phyloP scores from a whole-genome alignment of 2,888 invertebrate genomes.

The Creontiades dilutus region DNA sequence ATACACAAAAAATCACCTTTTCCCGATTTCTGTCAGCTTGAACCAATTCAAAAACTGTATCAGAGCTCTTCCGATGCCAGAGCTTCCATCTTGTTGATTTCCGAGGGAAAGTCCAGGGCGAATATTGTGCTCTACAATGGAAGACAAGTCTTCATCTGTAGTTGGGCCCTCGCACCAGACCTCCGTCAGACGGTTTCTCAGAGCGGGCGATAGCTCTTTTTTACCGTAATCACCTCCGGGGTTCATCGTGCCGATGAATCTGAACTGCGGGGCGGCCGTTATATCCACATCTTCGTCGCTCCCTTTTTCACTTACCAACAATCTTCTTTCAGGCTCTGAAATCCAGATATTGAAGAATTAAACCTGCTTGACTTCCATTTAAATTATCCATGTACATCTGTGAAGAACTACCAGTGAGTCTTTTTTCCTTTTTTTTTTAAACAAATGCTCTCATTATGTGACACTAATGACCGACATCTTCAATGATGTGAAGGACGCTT shows the following conservation, averaged over 20 bases:
- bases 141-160: slow-evolving; percentile 85
- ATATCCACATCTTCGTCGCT: slow-evolving; percentile 79
- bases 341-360: not conserved
- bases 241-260: slow-evolving; percentile 99
- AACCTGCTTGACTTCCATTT: no score
- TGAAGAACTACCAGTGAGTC: no score
- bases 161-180: slow-evolving; percentile 96
- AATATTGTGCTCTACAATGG: slow-evolving; percentile 91
- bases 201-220: slow-evolving; percentile 97
- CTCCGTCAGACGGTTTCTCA: slow-evolving; percentile 98
- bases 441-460: no score
- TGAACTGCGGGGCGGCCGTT: slow-evolving; percentile 86
- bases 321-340: slow-evolving; percentile 91
- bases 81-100: slow-evolving; percentile 81
- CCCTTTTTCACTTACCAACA: slow-evolving; percentile 92
- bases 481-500: no score
- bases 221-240: slow-evolving; percentile 99
- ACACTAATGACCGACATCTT: no score
- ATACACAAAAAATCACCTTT: slow-evolving; percentile 78
- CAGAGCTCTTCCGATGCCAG: slow-evolving; percentile 85
- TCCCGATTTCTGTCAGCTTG: slow-evolving; percentile 84
- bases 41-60: slow-evolving; percentile 91
- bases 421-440: no score
- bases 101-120: slow-evolving; percentile 80
- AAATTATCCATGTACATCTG: no score